phyloP scores from a whole-genome alignment of 2,797 vertebrate genomes.

The Coracias cyanogaster region DNA sequence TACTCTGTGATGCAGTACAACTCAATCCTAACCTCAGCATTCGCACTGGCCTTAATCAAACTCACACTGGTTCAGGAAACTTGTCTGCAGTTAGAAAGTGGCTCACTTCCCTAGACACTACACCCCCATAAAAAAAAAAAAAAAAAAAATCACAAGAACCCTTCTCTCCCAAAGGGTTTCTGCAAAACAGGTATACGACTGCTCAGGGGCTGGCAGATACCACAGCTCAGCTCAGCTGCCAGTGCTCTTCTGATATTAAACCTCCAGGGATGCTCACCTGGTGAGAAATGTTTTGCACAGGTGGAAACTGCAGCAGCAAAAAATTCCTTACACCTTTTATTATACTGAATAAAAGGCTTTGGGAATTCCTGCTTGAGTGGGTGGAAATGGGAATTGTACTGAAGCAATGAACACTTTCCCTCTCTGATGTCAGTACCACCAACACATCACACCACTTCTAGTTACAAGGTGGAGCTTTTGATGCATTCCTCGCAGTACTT shows the following conservation, averaged over 20 bases:
- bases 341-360: background rate
- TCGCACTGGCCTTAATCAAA: rapidly evolving
- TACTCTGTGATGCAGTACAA: background rate
- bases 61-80: background rate
- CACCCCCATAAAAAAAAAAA: background rate
- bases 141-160: background rate
- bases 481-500: background rate
- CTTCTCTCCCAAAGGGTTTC: background rate
- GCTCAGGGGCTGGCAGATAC: background rate
- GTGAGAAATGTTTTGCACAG: background rate
- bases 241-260: background rate
- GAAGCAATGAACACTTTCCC: background rate
- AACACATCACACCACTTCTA: background rate
- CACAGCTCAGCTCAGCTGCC: background rate
- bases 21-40: background rate
- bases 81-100: background rate
- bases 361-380: constrained; percentile 15
- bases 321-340: background rate
- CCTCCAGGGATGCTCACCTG: background rate
- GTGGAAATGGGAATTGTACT: background rate
- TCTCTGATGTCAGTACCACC: background rate
- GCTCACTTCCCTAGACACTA: background rate
- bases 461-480: background rate
- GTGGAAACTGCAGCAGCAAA: background rate
- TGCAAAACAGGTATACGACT: background rate